Base-by-base conservation (phyloP, 1,140 invertebrate genomes). In the Hyposmocoma kahamanoa region DNA sequence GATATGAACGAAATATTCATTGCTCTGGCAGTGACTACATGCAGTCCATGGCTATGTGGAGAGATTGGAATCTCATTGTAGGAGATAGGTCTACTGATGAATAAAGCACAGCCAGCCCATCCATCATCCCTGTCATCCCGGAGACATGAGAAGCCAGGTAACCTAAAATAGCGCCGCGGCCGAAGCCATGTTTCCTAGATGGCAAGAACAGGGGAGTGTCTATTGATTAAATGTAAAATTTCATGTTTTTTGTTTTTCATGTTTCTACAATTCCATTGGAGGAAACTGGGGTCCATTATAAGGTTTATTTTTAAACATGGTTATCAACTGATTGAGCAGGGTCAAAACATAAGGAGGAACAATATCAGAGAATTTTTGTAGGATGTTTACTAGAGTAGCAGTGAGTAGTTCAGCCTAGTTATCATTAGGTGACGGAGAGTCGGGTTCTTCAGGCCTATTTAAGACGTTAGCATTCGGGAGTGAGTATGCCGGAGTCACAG, bases 241-340 rank as follows among this genome's bases (percentile, higher is more conserved):
- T 56, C 57, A 42, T 11, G 6, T 42, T 49, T 55, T 36, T 59
- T 59, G 1, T 42, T 28, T 28, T 10, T 13, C 20, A 51, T 41
- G 39, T 52, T 59, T 32, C 34, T 42, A 47, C 39, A 45, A 24
- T 59, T 59, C 56, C 56, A 59, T 11, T 59, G 56, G n/a, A 59
- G 52, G n/a, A 59, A 11, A 26, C 24, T 6, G 5, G 5, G 24
- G 11, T 11, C 24, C 24, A 11, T 11, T 11, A 26, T 26, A 6
- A 26, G n/a, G n/a, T n/a, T 26, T 26, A 11, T 6, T 26, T 5
- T 6, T 5, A 6, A 26, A 6, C 11, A 6, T 26, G 11, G 24
- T 6, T 5, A 26, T 6, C 5, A 26, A 26, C 11, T n/a, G 24
- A 6, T 26, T 26, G 5, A 26, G 24, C 11, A 26, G 24, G 5